Conservation (phyloP, 2,113 vertebrate genomes). For the Anoura caudifer region DNA sequence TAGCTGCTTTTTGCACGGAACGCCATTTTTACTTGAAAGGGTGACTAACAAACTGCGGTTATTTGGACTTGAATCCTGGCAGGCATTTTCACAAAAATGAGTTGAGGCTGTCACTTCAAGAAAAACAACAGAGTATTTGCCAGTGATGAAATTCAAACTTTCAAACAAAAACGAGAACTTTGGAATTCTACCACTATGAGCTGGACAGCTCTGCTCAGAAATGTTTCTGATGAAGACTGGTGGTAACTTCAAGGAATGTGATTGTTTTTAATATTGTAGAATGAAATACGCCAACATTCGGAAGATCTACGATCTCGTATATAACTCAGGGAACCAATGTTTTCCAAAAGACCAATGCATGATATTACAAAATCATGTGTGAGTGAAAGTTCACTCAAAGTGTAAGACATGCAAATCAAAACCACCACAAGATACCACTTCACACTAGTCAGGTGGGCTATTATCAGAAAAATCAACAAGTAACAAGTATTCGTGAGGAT, state of each 20-base stretch:
- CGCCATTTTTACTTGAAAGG: background rate
- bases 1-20: background rate
- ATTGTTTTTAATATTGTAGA: background rate
- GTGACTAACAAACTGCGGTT: background rate
- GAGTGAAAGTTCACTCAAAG: background rate
- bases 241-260: background rate
- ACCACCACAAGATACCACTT: background rate
- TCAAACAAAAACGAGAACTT: background rate
- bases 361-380: background rate
- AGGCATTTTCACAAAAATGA: constrained; percentile 17
- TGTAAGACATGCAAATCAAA: background rate
- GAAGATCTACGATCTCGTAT: background rate
- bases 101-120: background rate
- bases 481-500: background rate
- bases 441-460: background rate
- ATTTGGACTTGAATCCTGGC: background rate
- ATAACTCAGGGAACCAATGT: background rate
- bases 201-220: background rate
- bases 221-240: background rate
- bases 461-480: background rate
- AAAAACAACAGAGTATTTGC: background rate
- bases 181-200: background rate
- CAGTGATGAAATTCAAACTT: constrained; percentile 2
- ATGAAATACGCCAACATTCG: background rate
- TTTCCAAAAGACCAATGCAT: background rate